Conservation (phyloP, 1,140 invertebrate genomes). For the Drosophila oshimai region DNA sequence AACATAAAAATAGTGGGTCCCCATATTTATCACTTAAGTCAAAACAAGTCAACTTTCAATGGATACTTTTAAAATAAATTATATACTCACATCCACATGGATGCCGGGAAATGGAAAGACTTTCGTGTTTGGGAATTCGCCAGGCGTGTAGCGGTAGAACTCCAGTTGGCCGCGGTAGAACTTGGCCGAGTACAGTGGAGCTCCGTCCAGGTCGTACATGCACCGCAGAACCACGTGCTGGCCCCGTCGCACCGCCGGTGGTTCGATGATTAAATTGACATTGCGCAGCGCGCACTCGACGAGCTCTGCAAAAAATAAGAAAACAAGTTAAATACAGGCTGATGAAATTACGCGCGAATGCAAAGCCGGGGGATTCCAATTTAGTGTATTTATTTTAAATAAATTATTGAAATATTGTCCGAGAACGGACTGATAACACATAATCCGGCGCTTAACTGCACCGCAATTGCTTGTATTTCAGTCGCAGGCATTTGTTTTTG, state of each 20-base stretch:
- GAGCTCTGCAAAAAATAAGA: constrained; percentile 55
- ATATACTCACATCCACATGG: constrained; percentile 89
- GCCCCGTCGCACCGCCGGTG: constrained; percentile 86
- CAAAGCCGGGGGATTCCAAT: constrained; percentile 44
- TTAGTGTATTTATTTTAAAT: constrained; percentile 52
- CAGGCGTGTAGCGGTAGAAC: constrained; percentile 90
- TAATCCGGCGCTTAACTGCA: constrained; percentile 50
- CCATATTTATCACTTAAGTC: too few species aligned
- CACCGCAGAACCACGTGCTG: constrained; percentile 87
- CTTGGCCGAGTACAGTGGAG: constrained; percentile 89
- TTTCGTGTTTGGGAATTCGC: constrained; percentile 87
- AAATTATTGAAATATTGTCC: constrained; percentile 51
- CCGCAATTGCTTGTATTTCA: constrained; percentile 32
- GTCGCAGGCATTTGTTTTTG: constrained; percentile 9
- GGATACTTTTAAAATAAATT: background rate
- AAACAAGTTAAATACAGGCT: background rate
- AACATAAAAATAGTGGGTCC: too few species aligned
- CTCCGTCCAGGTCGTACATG: constrained; percentile 88
- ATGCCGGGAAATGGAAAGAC: constrained; percentile 89
- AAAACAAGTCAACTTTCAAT: too few species aligned
- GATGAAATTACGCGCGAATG: constrained; percentile 33
- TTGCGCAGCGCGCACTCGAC: constrained; percentile 82
- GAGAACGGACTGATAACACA: constrained; percentile 29
- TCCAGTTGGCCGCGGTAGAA: constrained; percentile 91
- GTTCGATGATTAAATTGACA: constrained; percentile 84